Evolutionary conservation across 2,113 vertebrate genomes (phyloP).

Genomic region (Alexandromys fortis): DNA sequence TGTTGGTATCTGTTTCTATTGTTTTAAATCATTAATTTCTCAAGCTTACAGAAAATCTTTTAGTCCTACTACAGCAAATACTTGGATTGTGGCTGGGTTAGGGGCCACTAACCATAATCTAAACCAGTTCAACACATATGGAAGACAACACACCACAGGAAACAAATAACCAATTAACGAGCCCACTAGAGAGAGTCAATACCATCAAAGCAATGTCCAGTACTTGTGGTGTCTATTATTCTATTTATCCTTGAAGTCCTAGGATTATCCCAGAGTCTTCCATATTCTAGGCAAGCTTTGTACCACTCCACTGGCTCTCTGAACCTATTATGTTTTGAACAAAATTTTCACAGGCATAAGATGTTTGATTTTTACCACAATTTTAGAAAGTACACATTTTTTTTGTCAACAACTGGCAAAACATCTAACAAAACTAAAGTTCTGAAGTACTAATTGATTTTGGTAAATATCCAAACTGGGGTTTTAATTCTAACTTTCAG

Average conservation of each 20-base stretch:
- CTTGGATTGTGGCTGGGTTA: background rate
- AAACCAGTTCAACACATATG: background rate
- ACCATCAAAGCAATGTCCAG: background rate
- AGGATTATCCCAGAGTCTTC: background rate
- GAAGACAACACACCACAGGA: background rate
- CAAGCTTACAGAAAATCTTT: background rate
- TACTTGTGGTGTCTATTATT: background rate
- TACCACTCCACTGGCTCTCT: background rate
- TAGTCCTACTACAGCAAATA: background rate
- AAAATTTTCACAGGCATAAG: background rate
- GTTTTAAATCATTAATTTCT: background rate
- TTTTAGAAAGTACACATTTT: background rate
- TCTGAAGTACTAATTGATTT: background rate
- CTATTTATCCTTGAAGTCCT: background rate
- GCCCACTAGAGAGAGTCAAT: background rate
- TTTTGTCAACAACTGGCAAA: background rate
- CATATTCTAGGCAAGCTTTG: background rate
- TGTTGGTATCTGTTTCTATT: background rate
- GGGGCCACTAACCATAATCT: background rate
- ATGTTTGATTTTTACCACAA: background rate
- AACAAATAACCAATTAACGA: background rate
- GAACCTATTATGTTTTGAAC: background rate
- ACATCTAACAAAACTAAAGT: background rate
- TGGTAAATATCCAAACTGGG: background rate
- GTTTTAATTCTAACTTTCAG: background rate